A percentile compares a stretch with the other conserved stretches of the same genome.
These are phyloP conservation scores for Thunnus thynnus DNA, from an alignment of 2,113 vertebrate species.

Conservation along the genomic window DNA sequence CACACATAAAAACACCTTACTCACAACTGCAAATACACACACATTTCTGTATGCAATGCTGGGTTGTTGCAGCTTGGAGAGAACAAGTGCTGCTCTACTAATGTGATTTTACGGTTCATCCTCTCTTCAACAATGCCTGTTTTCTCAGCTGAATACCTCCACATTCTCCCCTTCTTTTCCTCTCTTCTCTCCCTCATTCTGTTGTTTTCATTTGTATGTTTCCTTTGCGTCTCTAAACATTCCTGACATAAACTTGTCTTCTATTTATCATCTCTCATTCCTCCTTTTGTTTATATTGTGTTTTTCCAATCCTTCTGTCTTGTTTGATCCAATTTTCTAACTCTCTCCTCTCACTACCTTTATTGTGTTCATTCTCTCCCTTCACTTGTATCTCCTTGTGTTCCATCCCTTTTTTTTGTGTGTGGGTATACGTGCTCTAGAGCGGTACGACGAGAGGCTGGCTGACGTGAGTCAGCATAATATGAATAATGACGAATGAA, in stretches of 20 bases:
- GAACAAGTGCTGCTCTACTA: slow-evolving; percentile 35
- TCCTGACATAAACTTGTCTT: background rate
- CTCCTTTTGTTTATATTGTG: slow-evolving; percentile 10
- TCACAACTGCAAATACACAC: background rate
- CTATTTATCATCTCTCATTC: background rate
- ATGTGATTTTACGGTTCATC: slow-evolving; percentile 52
- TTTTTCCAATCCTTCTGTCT: background rate
- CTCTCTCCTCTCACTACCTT: background rate
- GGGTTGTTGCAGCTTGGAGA: background rate
- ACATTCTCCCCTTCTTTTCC: background rate
- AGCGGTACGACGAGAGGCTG: background rate
- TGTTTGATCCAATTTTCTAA: slow-evolving; percentile 11
- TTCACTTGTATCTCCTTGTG: background rate
- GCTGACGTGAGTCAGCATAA: slow-evolving; percentile 64
- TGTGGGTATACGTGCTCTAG: background rate
- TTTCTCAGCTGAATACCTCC: slow-evolving; percentile 18
- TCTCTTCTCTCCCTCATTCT: background rate
- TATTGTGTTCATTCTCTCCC: background rate
- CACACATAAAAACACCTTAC: background rate
- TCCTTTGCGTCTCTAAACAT: background rate
- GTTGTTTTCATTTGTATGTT: slow-evolving; percentile 2
- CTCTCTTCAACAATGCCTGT: slow-evolving; percentile 46
- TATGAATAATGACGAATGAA: slow-evolving; percentile 68
- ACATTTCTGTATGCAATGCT: background rate
- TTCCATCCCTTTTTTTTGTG: background rate